Evolutionary conservation across 53 echinoderm and acorn worm species (phyloP).

Genomic region (Zoroaster sp.): DNA sequence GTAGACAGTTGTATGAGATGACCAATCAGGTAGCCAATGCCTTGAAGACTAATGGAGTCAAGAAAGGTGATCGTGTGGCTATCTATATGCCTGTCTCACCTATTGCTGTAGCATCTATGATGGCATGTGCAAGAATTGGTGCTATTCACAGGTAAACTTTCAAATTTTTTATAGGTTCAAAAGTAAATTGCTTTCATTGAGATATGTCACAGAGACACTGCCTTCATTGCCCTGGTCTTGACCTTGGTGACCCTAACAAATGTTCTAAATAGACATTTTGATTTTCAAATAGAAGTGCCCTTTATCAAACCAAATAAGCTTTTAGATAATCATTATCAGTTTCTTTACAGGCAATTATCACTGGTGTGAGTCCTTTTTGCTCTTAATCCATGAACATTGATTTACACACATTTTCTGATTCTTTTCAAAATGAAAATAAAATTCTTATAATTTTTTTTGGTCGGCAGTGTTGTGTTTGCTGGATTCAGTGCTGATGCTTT

Average conservation of each 20-base stretch:
- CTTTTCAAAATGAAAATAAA: neutral
- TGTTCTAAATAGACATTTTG: neutral
- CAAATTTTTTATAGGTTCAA: neutral
- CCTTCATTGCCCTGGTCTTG: neutral
- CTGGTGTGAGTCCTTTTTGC: neutral
- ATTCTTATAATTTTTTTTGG: neutral
- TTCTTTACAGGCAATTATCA: neutral
- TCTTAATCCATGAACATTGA: neutral
- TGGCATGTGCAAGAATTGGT: conserved; percentile 94
- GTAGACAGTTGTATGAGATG: conserved; percentile 92
- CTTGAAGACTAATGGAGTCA: conserved; percentile 78
- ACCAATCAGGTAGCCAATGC: conserved; percentile 92
- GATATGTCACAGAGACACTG: neutral
- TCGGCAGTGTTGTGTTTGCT: conserved; percentile 91
- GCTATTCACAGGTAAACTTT: conserved; percentile 85
- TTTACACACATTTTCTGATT: neutral
- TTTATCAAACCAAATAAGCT: no score
- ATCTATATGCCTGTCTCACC: conserved; percentile 98
- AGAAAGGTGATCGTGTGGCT: conserved; percentile 92
- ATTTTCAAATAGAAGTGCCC: neutral
- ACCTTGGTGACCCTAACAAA: neutral
- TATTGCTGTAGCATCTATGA: conserved; percentile 90
- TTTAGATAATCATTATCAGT: no score
- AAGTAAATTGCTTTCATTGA: neutral
- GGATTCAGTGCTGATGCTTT: conserved; percentile 96